phyloP scores from a whole-genome alignment of 2,797 vertebrate species.

The Nyctibius grandis region DNA sequence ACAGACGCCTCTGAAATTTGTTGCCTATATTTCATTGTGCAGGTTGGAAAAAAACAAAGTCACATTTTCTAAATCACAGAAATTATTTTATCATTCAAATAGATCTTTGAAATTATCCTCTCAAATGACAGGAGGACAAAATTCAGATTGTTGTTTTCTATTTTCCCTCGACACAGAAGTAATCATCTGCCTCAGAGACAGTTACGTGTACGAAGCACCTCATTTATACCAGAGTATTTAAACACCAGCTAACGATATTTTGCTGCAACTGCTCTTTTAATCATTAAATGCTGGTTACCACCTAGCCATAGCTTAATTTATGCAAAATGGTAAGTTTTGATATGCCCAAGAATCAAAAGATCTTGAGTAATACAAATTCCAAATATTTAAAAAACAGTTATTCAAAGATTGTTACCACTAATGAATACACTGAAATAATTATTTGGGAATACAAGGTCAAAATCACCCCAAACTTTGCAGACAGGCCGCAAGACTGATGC shows the following conservation, averaged over 20 bases:
- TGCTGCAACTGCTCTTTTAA: neutral
- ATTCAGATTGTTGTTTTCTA: neutral
- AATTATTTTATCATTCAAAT: neutral
- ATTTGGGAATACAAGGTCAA: neutral
- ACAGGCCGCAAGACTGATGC: neutral
- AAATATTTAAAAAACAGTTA: neutral
- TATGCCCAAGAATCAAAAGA: neutral
- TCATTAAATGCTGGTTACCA: neutral
- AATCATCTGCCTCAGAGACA: neutral
- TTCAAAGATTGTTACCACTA: neutral
- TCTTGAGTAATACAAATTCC: neutral
- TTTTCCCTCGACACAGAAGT: neutral
- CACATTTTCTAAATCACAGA: neutral
- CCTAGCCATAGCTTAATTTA: neutral
- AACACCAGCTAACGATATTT: neutral
- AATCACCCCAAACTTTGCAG: neutral
- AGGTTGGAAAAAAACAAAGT: neutral
- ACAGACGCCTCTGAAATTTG: neutral
- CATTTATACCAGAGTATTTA: neutral
- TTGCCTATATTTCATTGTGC: neutral
- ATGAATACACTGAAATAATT: neutral
- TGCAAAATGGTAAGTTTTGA: neutral
- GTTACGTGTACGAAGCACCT: neutral
- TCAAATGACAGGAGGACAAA: neutral
- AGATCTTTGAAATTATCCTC: neutral